Evolutionary conservation across 2,797 vertebrate species (phyloP).

Genomic region (Gadopsis marmoratus): DNA sequence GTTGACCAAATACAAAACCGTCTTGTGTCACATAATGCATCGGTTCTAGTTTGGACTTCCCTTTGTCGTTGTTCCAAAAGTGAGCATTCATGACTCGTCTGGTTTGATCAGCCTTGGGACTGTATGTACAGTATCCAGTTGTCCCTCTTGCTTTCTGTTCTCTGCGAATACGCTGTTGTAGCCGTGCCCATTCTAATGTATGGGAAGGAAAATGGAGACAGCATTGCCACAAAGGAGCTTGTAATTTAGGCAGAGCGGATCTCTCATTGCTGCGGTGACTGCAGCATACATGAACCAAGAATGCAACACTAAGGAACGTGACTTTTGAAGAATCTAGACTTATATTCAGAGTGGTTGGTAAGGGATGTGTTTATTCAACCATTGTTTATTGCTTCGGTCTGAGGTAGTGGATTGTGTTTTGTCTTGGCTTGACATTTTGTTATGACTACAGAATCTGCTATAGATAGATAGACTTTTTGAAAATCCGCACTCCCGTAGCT

Average conservation of each 20-base stretch:
- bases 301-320: constrained; percentile 71
- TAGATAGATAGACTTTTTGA: constrained; percentile 76
- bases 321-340: constrained; percentile 78
- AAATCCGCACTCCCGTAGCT: constrained; percentile 59
- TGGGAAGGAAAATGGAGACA: constrained; percentile 76
- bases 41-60: not conserved
- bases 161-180: constrained; percentile 25
- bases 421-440: constrained; percentile 81
- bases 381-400: constrained; percentile 83
- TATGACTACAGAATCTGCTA: constrained; percentile 83
- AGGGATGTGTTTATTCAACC: constrained; percentile 82
- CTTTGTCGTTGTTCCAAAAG: constrained; percentile 8
- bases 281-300: constrained; percentile 78
- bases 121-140: constrained; percentile 35
- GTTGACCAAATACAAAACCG: constrained; percentile 8
- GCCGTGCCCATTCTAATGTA: constrained; percentile 70
- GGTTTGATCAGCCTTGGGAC: constrained; percentile 8
- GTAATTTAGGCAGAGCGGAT: constrained; percentile 79
- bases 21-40: constrained; percentile 15
- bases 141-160: constrained; percentile 37
- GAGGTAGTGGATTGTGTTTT: constrained; percentile 82
- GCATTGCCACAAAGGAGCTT: constrained; percentile 76
- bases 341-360: constrained; percentile 76
- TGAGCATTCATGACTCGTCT: constrained; percentile 29
- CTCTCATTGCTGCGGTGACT: constrained; percentile 77